These are phyloP conservation scores for Chloroclysta siterata DNA, from an alignment of 2,888 invertebrate genomes.

Conservation along the genomic window DNA sequence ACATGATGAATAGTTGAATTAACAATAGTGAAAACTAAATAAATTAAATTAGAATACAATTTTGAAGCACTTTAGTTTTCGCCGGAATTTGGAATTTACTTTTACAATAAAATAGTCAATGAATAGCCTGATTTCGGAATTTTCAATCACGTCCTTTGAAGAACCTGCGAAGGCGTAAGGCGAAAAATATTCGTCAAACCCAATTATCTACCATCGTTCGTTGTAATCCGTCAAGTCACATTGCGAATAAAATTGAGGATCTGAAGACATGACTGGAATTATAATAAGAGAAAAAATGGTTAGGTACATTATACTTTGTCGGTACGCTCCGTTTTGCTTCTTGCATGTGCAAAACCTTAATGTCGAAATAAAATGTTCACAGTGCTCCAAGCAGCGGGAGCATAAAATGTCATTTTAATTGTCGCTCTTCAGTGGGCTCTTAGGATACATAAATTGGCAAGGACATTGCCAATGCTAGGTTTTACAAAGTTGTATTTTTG, in stretches of 20 bases:
- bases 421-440: no score
- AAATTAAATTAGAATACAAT: no score
- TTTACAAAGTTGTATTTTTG: no score
- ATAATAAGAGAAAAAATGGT: neutral
- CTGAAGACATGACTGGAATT: constrained; percentile 16
- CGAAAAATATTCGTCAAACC: constrained; percentile 17
- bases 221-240: constrained; percentile 17
- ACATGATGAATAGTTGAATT: no score
- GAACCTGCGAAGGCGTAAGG: constrained; percentile 10
- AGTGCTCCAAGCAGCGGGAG: no score
- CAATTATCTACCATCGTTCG: constrained; percentile 20
- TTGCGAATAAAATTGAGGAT: constrained; percentile 16
- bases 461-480: no score
- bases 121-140: constrained; percentile 4
- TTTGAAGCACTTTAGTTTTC: constrained; percentile 5
- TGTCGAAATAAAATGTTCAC: no score
- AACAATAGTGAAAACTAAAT: no score
- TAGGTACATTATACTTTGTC: neutral
- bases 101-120: constrained; percentile 1
- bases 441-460: no score
- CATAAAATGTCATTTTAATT: no score
- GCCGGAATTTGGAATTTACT: no score
- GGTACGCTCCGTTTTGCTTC: neutral
- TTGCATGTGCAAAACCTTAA: neutral
- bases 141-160: constrained; percentile 17